Conservation (phyloP, 2,113 vertebrate species). For the Clinocottus analis region DNA sequence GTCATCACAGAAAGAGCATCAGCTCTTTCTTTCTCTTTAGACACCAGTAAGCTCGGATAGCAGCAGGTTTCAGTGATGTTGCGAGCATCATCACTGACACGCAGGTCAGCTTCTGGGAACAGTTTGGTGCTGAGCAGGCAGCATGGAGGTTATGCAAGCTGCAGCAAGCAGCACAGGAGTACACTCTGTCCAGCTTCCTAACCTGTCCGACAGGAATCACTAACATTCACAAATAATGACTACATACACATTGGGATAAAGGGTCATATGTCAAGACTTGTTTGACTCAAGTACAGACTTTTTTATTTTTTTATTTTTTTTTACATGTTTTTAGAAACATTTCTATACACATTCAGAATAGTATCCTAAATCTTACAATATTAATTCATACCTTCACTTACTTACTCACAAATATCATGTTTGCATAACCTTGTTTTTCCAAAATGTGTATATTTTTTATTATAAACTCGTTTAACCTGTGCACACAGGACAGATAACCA, state of each 20-base stretch:
- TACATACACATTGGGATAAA: not conserved
- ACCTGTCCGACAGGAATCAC: slow-evolving; percentile 21
- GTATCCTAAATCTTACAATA: not conserved
- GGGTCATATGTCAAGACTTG: not conserved
- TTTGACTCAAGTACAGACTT: not conserved
- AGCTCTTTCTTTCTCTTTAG: not conserved
- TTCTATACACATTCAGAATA: too few species aligned
- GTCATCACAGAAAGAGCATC: slow-evolving; percentile 61
- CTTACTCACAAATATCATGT: too few species aligned
- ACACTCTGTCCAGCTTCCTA: not conserved
- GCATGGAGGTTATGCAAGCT: slow-evolving; percentile 28
- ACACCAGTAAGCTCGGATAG: not conserved
- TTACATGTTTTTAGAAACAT: not conserved
- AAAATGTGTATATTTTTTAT: too few species aligned
- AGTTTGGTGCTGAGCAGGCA: not conserved
- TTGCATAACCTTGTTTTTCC: not conserved
- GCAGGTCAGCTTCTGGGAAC: not conserved
- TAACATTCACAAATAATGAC: not conserved
- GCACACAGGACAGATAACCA: not conserved
- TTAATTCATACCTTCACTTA: not conserved
- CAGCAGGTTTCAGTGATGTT: not conserved
- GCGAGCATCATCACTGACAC: not conserved
- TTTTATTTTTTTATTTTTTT: too few species aligned
- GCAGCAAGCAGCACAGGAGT: not conserved
- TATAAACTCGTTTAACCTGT: not conserved